phyloP scores from a whole-genome alignment of 2,888 invertebrate genomes.

The Colostygia pectinataria region DNA sequence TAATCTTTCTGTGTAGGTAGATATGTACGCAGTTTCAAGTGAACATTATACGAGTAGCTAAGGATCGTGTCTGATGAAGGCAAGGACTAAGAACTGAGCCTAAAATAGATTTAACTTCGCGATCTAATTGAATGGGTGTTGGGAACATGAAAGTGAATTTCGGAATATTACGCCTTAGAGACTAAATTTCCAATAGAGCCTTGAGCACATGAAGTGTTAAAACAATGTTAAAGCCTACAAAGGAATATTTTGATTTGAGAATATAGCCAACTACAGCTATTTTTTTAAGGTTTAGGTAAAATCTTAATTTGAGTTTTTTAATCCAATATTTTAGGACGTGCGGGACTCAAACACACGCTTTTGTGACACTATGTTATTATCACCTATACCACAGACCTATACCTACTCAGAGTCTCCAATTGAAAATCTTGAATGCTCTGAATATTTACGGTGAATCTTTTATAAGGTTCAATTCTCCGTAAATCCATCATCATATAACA shows the following conservation, averaged over 20 bases:
- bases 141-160: slow-evolving; percentile 20
- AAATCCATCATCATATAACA: neutral
- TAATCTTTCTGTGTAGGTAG: neutral
- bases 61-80: slow-evolving; percentile 18
- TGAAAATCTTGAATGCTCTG: too few relatives aligned
- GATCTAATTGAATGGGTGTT: slow-evolving; percentile 29
- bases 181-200: slow-evolving; percentile 3
- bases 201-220: neutral
- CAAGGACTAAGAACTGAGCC: slow-evolving; percentile 17
- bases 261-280: neutral
- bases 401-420: too few relatives aligned
- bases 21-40: slow-evolving; percentile 17
- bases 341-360: too few relatives aligned
- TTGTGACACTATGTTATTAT: too few relatives aligned
- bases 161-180: slow-evolving; percentile 15
- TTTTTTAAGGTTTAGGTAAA: neutral
- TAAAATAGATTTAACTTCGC: slow-evolving; percentile 26
- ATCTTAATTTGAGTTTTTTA: too few relatives aligned
- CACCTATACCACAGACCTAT: too few relatives aligned
- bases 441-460: neutral
- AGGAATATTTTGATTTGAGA: neutral
- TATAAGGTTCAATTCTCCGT: neutral
- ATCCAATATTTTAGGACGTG: too few relatives aligned
- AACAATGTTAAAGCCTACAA: neutral
- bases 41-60: slow-evolving; percentile 22